These are phyloP conservation scores for Palythoa heliodiscus DNA, from an alignment of 92 coral and sea anemone species.

Conservation along the genomic window DNA sequence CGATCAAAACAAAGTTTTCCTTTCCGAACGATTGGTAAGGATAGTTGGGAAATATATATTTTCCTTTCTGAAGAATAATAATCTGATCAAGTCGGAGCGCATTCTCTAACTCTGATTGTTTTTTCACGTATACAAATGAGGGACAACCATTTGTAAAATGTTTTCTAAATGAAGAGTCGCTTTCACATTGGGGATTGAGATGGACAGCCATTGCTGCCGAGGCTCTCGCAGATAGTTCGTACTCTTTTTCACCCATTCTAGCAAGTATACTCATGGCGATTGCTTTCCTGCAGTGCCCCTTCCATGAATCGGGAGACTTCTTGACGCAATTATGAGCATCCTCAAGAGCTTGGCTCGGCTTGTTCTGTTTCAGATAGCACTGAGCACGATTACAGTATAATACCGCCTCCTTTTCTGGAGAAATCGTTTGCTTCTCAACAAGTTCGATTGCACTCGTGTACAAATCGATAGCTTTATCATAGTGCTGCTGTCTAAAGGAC, in stretches of 20 bases:
- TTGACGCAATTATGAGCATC: conserved; percentile 34
- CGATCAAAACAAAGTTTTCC: background rate
- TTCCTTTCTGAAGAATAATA: no score
- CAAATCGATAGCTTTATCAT: conserved; percentile 19
- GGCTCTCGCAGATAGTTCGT: conserved; percentile 7
- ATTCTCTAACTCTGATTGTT: no score
- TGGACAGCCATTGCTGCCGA: conserved; percentile 36
- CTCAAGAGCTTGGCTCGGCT: conserved; percentile 22
- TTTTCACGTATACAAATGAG: no score
- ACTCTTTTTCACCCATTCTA: conserved; percentile 13
- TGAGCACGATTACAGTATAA: no score
- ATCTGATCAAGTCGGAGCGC: no score
- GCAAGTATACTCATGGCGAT: conserved; percentile 18
- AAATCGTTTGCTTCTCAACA: no score
- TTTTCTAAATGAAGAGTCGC: background rate
- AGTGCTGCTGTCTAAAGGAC: background rate
- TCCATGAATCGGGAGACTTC: conserved; percentile 27
- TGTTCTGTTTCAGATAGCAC: conserved; percentile 27
- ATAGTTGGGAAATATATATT: no score
- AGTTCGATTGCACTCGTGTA: conserved; percentile 14
- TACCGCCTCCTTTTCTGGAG: background rate
- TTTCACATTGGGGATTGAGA: background rate
- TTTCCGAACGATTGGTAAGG: no score
- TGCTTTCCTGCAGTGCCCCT: conserved; percentile 24
- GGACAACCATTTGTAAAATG: no score